These are phyloP conservation scores for Xanthorhoe designata DNA, from an alignment of 2,888 invertebrate genomes.

Conservation along the genomic window DNA sequence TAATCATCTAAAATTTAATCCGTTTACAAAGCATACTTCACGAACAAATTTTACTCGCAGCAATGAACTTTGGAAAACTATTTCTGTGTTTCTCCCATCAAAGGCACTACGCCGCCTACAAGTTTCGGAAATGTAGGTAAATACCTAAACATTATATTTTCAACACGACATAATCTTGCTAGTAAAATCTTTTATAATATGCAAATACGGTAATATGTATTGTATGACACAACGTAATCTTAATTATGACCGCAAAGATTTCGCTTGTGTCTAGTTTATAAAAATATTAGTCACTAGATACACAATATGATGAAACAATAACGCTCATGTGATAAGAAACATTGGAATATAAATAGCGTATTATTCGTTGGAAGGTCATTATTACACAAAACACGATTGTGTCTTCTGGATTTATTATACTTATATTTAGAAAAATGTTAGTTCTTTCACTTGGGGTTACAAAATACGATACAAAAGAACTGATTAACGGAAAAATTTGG, in stretches of 20 bases:
- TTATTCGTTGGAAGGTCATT: conserved; percentile 1
- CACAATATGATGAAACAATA: conserved; percentile 13
- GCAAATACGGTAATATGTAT: neutral
- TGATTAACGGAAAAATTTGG: neutral
- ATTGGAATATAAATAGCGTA: conserved; percentile 13
- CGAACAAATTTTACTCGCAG: conserved; percentile 46
- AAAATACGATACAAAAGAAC: neutral
- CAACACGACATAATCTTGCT: neutral
- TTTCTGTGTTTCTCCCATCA: conserved; percentile 43
- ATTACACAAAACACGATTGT: neutral
- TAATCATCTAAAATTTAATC: conserved; percentile 28
- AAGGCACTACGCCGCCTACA: conserved; percentile 46
- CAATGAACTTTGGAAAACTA: conserved; percentile 49
- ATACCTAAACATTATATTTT: neutral
- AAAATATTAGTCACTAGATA: conserved; percentile 9
- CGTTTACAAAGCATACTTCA: conserved; percentile 41
- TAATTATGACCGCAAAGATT: neutral
- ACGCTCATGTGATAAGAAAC: conserved; percentile 13
- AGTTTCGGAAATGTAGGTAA: conserved; percentile 37
- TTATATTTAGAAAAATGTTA: neutral
- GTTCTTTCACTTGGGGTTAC: neutral
- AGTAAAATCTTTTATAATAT: neutral
- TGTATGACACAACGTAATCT: conserved; percentile 6
- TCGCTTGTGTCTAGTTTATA: neutral
- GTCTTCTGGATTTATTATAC: neutral